Evolutionary conservation across 1,140 invertebrate species (phyloP).

Genomic region (Arion vulgaris): DNA sequence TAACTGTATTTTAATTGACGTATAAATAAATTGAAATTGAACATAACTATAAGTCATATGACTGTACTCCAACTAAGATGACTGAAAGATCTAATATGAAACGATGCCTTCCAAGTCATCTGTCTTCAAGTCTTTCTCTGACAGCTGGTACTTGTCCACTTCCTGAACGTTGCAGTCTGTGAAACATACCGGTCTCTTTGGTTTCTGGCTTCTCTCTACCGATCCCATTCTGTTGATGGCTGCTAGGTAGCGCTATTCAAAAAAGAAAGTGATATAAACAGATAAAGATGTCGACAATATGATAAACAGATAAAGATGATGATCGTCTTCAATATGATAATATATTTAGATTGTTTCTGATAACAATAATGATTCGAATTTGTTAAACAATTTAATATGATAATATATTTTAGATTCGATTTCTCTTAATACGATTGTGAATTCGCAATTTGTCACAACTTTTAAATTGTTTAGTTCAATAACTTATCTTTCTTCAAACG

Average conservation of each 20-base stretch:
- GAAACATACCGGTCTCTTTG: constrained; percentile 57
- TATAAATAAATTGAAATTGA: neutral
- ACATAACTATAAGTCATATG: neutral
- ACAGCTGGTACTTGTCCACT: constrained; percentile 58
- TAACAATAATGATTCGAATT: too few species aligned
- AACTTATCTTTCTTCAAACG: too few species aligned
- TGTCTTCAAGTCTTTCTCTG: constrained; percentile 32
- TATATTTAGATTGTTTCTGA: too few species aligned
- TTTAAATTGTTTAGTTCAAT: too few species aligned
- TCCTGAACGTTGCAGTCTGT: constrained; percentile 52
- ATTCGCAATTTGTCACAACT: too few species aligned
- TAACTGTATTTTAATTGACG: neutral
- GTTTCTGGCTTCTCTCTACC: constrained; percentile 40
- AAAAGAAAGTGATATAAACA: neutral
- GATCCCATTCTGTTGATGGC: constrained; percentile 57
- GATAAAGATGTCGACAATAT: too few species aligned
- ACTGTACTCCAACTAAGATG: neutral
- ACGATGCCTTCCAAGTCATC: constrained; percentile 37
- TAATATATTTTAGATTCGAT: too few species aligned
- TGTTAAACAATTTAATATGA: too few species aligned
- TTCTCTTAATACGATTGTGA: too few species aligned
- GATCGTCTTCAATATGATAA: too few species aligned
- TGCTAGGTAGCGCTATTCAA: constrained; percentile 51
- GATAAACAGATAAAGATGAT: too few species aligned
- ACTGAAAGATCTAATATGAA: neutral